phyloP scores from a whole-genome alignment of 2,797 vertebrate genomes.

The Xiphorhynchus erythropygius region DNA sequence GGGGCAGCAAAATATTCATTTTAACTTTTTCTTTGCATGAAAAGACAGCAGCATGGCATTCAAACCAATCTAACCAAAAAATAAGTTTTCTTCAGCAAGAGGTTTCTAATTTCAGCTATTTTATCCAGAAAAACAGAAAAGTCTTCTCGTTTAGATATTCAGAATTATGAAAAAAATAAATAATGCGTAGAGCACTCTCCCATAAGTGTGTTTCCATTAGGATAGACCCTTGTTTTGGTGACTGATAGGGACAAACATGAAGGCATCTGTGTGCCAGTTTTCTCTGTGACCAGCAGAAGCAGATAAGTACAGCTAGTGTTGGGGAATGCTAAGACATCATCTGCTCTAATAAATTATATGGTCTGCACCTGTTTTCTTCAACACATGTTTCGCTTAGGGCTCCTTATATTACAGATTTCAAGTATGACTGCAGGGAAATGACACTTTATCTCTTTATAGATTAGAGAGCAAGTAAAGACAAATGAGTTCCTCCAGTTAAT shows the following conservation, averaged over 20 bases:
- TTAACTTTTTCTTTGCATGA: neutral
- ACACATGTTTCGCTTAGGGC: neutral
- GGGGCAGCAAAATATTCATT: neutral
- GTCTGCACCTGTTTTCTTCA: neutral
- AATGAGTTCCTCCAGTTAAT: constrained; percentile 8
- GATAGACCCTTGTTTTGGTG: neutral
- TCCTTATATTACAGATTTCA: neutral
- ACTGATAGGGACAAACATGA: neutral
- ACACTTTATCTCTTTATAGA: neutral
- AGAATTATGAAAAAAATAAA: neutral
- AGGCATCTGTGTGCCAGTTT: neutral
- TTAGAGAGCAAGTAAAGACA: neutral
- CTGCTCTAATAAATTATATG: neutral
- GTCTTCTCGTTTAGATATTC: neutral
- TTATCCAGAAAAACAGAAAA: neutral
- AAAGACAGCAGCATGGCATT: neutral
- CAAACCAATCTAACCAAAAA: neutral
- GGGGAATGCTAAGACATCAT: neutral
- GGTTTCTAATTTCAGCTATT: neutral
- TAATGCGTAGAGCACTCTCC: neutral
- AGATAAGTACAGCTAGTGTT: neutral
- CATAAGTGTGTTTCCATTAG: rapidly evolving
- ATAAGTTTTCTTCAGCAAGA: neutral
- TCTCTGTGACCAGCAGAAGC: neutral
- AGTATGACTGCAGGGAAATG: neutral